These are phyloP conservation scores for Lepidurus packardi DNA, from an alignment of 1,140 invertebrate genomes.

Conservation along the genomic window DNA sequence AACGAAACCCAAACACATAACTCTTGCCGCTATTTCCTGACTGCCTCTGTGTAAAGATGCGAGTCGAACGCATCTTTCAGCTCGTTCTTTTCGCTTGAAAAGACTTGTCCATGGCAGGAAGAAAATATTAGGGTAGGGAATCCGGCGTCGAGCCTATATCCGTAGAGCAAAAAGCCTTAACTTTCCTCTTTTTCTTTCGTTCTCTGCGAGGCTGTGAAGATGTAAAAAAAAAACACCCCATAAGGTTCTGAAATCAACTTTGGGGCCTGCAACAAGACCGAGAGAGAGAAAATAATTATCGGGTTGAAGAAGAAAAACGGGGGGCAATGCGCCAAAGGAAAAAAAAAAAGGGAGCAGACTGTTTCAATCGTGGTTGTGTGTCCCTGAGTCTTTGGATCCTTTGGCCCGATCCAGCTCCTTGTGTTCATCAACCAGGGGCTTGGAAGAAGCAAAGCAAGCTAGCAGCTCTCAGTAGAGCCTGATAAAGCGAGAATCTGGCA, in stretches of 20 bases:
- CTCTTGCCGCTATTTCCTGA: background rate
- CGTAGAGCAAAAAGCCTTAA: background rate
- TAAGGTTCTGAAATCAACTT: background rate
- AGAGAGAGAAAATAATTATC: background rate
- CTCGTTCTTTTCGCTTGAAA: background rate
- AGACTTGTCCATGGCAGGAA: background rate
- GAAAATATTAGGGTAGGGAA: conserved; percentile 1
- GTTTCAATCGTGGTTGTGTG: background rate
- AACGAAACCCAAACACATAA: too few species aligned
- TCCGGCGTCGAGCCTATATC: background rate
- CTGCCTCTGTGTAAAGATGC: background rate
- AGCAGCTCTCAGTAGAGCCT: background rate
- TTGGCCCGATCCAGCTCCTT: background rate
- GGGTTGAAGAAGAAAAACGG: background rate
- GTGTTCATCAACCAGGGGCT: background rate
- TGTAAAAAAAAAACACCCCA: too few species aligned
- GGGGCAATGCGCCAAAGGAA: background rate
- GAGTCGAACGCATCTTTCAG: background rate
- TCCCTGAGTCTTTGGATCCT: background rate
- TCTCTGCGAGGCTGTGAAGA: background rate
- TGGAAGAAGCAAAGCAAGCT: background rate
- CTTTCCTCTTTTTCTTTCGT: background rate
- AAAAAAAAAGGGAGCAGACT: background rate
- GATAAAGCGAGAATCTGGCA: conserved; percentile 19
- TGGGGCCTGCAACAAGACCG: background rate